Conservation (phyloP, 2,888 invertebrate genomes). For the Cartodere bifasciata region DNA sequence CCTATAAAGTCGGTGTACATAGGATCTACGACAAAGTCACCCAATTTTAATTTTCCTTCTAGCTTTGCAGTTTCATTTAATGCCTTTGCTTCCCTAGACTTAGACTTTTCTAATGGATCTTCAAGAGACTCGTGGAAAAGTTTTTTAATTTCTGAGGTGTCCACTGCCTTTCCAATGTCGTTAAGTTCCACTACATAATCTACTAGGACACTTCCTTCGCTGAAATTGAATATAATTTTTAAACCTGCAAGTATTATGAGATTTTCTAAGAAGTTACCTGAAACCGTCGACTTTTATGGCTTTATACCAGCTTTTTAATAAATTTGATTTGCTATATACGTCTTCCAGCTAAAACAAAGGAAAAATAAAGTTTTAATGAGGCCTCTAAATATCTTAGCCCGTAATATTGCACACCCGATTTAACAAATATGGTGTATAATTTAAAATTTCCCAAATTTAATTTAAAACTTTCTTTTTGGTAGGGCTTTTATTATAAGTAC, state of each 20-base stretch:
- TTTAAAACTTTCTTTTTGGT: not conserved
- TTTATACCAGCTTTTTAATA: conserved; percentile 70
- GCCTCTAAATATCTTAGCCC: not conserved
- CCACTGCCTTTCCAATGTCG: conserved; percentile 55
- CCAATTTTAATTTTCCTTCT: conserved; percentile 57
- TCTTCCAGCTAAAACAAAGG: conserved; percentile 59
- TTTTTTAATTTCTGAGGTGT: conserved; percentile 59
- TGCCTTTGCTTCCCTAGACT: conserved; percentile 29
- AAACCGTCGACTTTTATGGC: conserved; percentile 79
- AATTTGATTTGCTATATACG: conserved; percentile 63
- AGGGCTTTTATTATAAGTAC: too few species aligned
- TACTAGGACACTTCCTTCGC: conserved; percentile 74
- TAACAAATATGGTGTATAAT: too few species aligned
- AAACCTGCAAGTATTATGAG: not conserved
- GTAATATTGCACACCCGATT: not conserved
- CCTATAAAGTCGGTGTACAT: conserved; percentile 81
- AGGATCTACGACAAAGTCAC: conserved; percentile 73
- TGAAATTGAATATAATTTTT: conserved; percentile 36
- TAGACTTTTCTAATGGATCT: conserved; percentile 26
- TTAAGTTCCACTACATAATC: conserved; percentile 78
- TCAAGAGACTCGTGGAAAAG: conserved; percentile 49
- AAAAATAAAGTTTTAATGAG: conserved; percentile 7
- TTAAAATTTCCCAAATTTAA: conserved; percentile 1
- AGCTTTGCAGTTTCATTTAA: conserved; percentile 36
- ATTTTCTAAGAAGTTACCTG: conserved; percentile 33